Evolutionary conservation across 2,888 invertebrate genomes (phyloP), one percentile per base, ranked within the genome.

Genomic region (Mesoligia furuncula): DNA sequence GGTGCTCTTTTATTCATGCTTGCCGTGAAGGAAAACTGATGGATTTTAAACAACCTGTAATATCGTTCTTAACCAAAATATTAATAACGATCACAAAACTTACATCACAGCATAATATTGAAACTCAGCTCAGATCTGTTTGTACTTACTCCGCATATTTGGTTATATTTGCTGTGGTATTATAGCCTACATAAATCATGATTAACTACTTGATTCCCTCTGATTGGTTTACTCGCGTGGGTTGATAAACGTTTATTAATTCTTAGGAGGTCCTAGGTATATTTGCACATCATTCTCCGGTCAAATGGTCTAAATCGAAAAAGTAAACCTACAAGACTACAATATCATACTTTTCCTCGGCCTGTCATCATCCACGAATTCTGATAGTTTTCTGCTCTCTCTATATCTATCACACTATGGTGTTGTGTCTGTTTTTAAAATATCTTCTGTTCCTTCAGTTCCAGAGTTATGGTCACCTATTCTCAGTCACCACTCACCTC

Each of bases 211-310:
- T 67, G 65, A 80, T 81, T 82, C 59, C 15, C 51, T 61, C 36
- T 20, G 72, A 72, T 77, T 71, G 24, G 62, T 51, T 62, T 27
- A 62, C 15, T 72, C 0, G 68, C 64, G 78, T 78, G 54, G 68
- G 73, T n/a, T 82, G 71, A 69, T 81, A 77, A 68, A 72, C 62
- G 68, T 61, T 71, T 62, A 48, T 61, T 71, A 51, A 77, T 71
- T 59, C 3, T 15, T 15, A 15, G 27, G 36, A 82, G 11, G 20
- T 54, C n/a, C 13, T 11, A 24, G 27, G 2, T 27, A 62, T 57
- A 67, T 81, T 71, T 61, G 45, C 36, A 65, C n/a, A 78, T 78
- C 6, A 77, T 27, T 62, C 13, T 36, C 11, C 2, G 6, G 48
- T 65, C 13, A 31, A 78, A 54, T 9, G 9, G 0, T n/a, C 54